Evolutionary conservation across 2,888 invertebrate species (phyloP).

Genomic region (Heteromurus nitidus): DNA sequence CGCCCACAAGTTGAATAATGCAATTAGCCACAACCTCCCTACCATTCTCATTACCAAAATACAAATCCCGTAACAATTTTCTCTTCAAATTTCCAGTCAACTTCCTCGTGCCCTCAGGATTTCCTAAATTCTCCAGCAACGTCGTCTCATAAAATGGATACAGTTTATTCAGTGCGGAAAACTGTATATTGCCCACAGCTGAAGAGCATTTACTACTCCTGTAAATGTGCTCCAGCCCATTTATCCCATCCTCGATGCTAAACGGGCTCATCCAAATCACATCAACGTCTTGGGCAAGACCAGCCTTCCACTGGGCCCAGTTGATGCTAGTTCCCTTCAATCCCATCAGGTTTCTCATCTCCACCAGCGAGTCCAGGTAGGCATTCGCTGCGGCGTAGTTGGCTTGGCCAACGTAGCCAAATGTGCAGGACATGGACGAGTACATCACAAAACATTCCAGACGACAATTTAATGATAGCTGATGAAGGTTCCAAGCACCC

Average conservation of each 20-base stretch:
- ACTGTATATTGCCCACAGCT: background rate
- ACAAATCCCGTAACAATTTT: background rate
- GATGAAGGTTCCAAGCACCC: conserved; percentile 36
- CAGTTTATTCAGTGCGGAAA: background rate
- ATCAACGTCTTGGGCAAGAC: conserved; percentile 3
- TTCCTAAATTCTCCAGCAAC: background rate
- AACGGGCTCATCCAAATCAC: background rate
- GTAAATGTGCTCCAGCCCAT: background rate
- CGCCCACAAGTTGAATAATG: background rate
- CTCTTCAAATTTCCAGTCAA: background rate
- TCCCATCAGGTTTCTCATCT: background rate
- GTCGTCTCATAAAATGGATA: background rate
- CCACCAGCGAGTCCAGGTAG: conserved; percentile 37
- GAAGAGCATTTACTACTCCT: background rate
- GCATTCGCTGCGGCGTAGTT: conserved; percentile 41
- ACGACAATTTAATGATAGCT: background rate
- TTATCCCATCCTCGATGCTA: background rate
- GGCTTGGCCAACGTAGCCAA: conserved; percentile 40
- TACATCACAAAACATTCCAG: conserved; percentile 52
- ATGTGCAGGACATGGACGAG: conserved; percentile 26
- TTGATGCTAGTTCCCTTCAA: background rate
- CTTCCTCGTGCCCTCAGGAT: background rate
- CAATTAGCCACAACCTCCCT: background rate
- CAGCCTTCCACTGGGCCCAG: conserved; percentile 23
- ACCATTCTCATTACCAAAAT: background rate